These are phyloP conservation scores for Thunnus thynnus DNA, from an alignment of 2,113 vertebrate genomes.

Conservation along the genomic window DNA sequence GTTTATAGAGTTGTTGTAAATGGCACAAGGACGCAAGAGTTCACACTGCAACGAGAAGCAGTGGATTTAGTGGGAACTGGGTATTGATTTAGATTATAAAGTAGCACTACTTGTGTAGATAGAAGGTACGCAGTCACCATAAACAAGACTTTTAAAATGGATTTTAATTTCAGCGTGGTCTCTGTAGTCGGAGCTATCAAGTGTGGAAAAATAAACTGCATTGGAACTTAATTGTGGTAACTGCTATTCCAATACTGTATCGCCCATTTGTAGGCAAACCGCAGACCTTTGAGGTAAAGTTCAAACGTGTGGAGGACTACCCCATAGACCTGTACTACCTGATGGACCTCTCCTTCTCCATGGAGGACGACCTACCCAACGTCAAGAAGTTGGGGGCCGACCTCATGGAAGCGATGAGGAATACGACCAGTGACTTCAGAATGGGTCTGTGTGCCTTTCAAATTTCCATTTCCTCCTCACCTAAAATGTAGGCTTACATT, in stretches of 20 bases:
- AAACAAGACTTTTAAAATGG: not conserved
- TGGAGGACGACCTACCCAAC: conserved; percentile 28
- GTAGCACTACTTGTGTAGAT: not conserved
- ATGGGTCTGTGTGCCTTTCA: not conserved
- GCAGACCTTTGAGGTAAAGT: conserved; percentile 30
- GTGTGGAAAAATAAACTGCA: too few species aligned
- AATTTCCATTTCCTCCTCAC: not conserved
- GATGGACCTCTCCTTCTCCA: conserved; percentile 31
- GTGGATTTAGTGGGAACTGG: not conserved
- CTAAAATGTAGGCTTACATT: conserved; percentile 14
- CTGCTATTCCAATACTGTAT: too few species aligned
- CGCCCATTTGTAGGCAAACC: not conserved
- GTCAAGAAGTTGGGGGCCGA: conserved; percentile 19
- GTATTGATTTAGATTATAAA: too few species aligned
- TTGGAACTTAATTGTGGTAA: too few species aligned
- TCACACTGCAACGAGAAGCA: not conserved
- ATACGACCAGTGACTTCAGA: conserved; percentile 20
- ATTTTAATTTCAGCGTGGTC: too few species aligned
- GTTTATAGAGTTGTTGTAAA: not conserved
- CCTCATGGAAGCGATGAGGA: conserved; percentile 23
- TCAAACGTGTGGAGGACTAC: conserved; percentile 18
- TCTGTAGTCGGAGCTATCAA: too few species aligned
- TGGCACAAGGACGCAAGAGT: not conserved
- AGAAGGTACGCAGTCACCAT: not conserved
- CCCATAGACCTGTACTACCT: conserved; percentile 23